Conservation (phyloP, 2,888 invertebrate species). For the Zeuzera pyrina region DNA sequence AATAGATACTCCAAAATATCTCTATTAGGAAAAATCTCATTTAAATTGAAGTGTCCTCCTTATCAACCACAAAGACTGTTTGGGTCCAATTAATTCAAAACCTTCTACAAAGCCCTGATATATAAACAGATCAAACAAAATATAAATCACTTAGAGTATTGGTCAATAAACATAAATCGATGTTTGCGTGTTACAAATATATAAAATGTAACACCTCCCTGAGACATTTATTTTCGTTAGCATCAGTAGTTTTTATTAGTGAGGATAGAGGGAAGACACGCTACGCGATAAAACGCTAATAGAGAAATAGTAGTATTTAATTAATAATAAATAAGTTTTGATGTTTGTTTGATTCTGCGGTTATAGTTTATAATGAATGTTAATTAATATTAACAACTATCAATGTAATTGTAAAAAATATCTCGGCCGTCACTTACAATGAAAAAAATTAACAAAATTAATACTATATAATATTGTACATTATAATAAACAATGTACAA, state of each 20-base stretch:
- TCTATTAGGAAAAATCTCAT: no score
- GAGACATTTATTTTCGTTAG: constrained; percentile 61
- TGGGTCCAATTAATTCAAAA: no score
- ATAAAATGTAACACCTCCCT: constrained; percentile 57
- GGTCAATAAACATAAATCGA: constrained; percentile 20
- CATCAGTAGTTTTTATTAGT: constrained; percentile 45
- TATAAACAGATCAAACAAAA: constrained; percentile 4
- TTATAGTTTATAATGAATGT: neutral
- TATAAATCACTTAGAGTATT: constrained; percentile 4
- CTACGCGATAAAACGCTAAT: constrained; percentile 48
- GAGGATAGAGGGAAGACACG: constrained; percentile 53
- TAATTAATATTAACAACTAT: neutral
- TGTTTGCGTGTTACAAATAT: constrained; percentile 53
- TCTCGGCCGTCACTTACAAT: no score
- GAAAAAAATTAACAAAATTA: no score
- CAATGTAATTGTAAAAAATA: no score
- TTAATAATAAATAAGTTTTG: neutral
- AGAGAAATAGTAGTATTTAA: constrained; percentile 46
- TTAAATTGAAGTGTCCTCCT: no score
- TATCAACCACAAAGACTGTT: no score
- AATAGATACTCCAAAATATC: no score
- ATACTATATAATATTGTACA: no score
- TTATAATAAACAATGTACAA: no score
- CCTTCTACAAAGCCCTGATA: no score
- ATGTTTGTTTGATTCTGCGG: neutral